Evolutionary conservation across 2,888 invertebrate species (phyloP).

Genomic region (Agrilus cyanescens): DNA sequence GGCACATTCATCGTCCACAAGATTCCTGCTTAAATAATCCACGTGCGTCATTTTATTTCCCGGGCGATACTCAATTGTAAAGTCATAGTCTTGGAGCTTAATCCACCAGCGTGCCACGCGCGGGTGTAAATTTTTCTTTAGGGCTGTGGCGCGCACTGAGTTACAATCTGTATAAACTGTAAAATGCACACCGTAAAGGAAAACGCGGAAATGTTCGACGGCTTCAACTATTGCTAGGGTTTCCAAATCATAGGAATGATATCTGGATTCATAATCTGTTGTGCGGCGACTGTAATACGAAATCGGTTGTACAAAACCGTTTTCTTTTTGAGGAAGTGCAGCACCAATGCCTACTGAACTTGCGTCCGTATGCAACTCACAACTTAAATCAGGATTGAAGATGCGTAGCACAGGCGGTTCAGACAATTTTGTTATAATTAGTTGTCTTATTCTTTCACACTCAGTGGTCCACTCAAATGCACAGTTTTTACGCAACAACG

Average conservation of each 20-base stretch:
- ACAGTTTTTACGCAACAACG: conserved; percentile 11
- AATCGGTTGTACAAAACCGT: not conserved
- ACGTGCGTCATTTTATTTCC: conserved; percentile 12
- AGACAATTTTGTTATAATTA: not conserved
- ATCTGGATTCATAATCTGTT: conserved; percentile 10
- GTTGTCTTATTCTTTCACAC: not conserved
- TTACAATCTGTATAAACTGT: conserved; percentile 17
- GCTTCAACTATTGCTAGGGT: conserved; percentile 17
- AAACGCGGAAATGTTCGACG: conserved; percentile 13
- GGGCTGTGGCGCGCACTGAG: conserved; percentile 10
- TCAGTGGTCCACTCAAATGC: conserved; percentile 1
- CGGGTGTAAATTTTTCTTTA: conserved; percentile 12
- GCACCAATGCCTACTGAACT: conserved; percentile 4
- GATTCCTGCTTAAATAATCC: conserved; percentile 9
- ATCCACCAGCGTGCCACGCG: conserved; percentile 5
- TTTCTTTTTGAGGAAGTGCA: conserved; percentile 2
- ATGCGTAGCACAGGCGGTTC: conserved; percentile 3
- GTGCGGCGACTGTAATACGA: too few species aligned
- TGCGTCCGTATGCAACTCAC: conserved; percentile 1
- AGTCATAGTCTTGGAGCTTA: conserved; percentile 2
- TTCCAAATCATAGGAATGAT: conserved; percentile 18
- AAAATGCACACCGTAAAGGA: conserved; percentile 13
- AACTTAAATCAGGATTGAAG: conserved; percentile 1
- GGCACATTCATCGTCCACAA: too few species aligned
- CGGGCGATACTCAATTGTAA: not conserved